Base-by-base conservation (phyloP, 2,797 vertebrate species). In the Chaunax sp. region DNA sequence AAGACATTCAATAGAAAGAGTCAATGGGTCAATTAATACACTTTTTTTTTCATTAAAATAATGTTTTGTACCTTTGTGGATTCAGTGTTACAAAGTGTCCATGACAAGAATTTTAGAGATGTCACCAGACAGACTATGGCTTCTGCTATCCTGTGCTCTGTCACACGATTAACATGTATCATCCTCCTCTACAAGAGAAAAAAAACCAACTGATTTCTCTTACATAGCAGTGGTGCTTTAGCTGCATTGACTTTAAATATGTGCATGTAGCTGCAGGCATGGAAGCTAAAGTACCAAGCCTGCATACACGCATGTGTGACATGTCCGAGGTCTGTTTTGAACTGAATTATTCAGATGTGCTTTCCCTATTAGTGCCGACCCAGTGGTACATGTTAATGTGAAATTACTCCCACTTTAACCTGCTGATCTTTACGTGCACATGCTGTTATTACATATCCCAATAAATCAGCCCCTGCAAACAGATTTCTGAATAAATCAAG, bases 301-400 rank as follows among this genome's bases (percentile, higher is more conserved):
- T 52, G 68, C 63, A 65, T 28, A 53, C 18, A 26, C 38, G 30
- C 23, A 43, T 26, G 40, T 72, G 41, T 53, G 60, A 58, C 58
- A 55, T 46, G 33, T 81, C 55, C 25, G 41, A 77, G 67, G 74
- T 53, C 65, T 81, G 64, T 69, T 87, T 87, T 58, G 47, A 78
- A 68, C 67, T 82, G 66, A 88, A 87, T 90, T 85, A 90, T 90
- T 88, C 77, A 84, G 50, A 90, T 82, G 49, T 78, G 75, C 72
- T 81, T 78, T 78, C 55, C 68, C 64, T 77, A 80, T 88, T 85
- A 84, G 75, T 86, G 88, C 79, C 83, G 56, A 82, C 61, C 72
- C 87, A 83, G 72, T 84, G 82, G 75, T 75, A 88, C 61, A 85
- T 82, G 81, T 77, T 87, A 85, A 88, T 90, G 57, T 80, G 75